A percentile compares a stretch with the other conserved stretches of the same genome.
These are phyloP conservation scores for Pseudochirops corinnae DNA, from an alignment of 2,797 vertebrate species.

Conservation along the genomic window DNA sequence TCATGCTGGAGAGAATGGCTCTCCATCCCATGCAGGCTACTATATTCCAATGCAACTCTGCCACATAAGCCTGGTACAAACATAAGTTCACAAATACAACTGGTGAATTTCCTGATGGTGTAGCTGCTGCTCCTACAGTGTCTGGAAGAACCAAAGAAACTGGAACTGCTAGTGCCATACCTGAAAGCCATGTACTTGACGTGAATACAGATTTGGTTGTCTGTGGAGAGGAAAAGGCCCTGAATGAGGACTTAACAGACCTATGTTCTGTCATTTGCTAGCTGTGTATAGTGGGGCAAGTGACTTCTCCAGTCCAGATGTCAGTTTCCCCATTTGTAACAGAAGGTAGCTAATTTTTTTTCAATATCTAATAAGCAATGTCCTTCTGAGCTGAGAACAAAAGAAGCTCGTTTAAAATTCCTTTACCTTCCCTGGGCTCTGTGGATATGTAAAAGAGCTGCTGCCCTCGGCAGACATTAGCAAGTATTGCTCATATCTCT, in stretches of 20 bases:
- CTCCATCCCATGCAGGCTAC: neutral
- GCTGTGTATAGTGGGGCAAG: neutral
- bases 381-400: neutral
- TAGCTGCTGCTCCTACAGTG: neutral
- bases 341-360: neutral
- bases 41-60: constrained; percentile 15
- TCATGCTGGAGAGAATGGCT: constrained; percentile 12
- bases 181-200: constrained; percentile 12
- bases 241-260: neutral
- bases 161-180: neutral
- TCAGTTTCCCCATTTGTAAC: neutral
- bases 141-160: neutral
- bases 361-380: neutral
- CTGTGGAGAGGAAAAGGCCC: neutral
- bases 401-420: neutral
- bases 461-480: neutral
- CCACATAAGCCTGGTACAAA: neutral
- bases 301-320: neutral
- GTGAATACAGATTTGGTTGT: constrained; percentile 16
- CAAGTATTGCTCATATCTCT: neutral
- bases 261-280: neutral
- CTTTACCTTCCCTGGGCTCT: neutral
- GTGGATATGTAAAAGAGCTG: neutral
- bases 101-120: neutral
- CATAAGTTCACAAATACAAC: neutral